Conservation (phyloP, 2,888 invertebrate genomes). For the Euplexia lucipara region DNA sequence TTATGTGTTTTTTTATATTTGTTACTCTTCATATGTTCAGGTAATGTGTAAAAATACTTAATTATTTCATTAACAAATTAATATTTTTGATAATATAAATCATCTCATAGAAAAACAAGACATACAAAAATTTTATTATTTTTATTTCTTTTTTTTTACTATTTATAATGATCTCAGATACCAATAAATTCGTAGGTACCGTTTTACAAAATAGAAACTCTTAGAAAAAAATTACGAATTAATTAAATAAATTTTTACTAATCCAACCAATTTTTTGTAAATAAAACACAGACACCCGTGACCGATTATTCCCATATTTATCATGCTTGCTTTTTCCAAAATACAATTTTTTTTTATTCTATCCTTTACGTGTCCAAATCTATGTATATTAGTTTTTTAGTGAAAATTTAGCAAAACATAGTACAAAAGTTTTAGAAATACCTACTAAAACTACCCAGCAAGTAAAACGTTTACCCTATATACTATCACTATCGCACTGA, state of each 20-base stretch:
- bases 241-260: conserved; percentile 61
- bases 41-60: conserved; percentile 90
- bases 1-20: conserved; percentile 78
- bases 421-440: conserved; percentile 91
- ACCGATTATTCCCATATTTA: conserved; percentile 74
- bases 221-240: conserved; percentile 71
- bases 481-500: conserved; percentile 89
- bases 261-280: conserved; percentile 60
- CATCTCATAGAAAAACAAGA: conserved; percentile 88
- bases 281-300: conserved; percentile 66
- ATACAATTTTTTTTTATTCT: conserved; percentile 76
- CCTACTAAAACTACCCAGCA: conserved; percentile 89
- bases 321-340: conserved; percentile 79
- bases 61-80: conserved; percentile 87
- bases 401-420: conserved; percentile 91
- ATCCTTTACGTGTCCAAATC: conserved; percentile 87
- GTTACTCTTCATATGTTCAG: conserved; percentile 86
- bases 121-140: conserved; percentile 81
- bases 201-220: conserved; percentile 86
- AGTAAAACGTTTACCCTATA: conserved; percentile 86
- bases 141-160: conserved; percentile 66
- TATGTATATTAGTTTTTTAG: conserved; percentile 82
- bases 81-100: conserved; percentile 87
- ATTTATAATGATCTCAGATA: conserved; percentile 73
- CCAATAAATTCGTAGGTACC: conserved; percentile 79